Evolutionary conservation across 1,140 invertebrate species (phyloP), one percentile per base, ranked within the genome.

Genomic region (Zaprionus ghesquierei): DNA sequence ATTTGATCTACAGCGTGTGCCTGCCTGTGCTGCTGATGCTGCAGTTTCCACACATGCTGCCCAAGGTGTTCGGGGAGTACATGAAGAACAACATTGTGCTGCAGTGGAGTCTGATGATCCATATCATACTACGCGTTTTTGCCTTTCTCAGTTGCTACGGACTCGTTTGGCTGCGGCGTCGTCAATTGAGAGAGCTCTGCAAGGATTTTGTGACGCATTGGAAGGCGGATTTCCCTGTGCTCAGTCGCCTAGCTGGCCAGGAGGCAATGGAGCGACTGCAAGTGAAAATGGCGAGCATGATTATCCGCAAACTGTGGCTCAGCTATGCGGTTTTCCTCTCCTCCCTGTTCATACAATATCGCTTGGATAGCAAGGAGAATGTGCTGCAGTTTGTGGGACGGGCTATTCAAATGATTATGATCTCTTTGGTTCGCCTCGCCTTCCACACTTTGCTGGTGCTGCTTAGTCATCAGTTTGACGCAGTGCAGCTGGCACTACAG

Each of bases 61-160:
- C 72, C 1, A 18, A 10, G 2, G 41, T 74, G 0, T 10, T 64
- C n/a, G 63, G 53, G 1, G 62, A 51, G 3, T 87, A 87, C 20
- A 77, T 79, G 4, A 70, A 35, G 15, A 33, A 69, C 44, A 82
- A 82, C 51, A 62, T 82, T 5, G 31, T 89, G 2, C 63, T 87
- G 13, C 79, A 77, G 29, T 68, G 71, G 51, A 62, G 50, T 38
- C 61, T 74, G 8, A 20, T 73, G 23, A 29, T 66, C 2, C 33
- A 20, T 6, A 1, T 58, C 9, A 3, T 2, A 0, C 20, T 76
- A 1, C 68, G 77, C 6, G 1, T 55, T 0, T 2, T 55, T 1
- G 59, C 50, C 3, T 9, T 77, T 12, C 0, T 74, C 0, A 29
- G 65, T 5, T 71, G 58, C 27, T 79, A 89, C 5, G 58, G 58